phyloP scores from a whole-genome alignment of 2,797 vertebrate species.

The Artibeus lituratus region DNA sequence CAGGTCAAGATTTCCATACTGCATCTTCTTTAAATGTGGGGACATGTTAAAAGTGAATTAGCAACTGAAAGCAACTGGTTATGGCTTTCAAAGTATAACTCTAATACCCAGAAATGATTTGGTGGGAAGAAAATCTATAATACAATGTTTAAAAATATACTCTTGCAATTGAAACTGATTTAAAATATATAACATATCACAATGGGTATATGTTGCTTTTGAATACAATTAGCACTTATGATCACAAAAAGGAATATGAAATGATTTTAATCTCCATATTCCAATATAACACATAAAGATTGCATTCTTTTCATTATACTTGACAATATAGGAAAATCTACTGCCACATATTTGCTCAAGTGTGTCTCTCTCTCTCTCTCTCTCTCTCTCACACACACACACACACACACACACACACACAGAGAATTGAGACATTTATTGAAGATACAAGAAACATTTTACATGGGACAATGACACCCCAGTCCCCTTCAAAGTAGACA shows the following conservation, averaged over 20 bases:
- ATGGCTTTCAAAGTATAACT: not conserved
- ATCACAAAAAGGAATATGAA: not conserved
- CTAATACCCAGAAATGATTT: not conserved
- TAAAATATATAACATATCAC: not conserved
- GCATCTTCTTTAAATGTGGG: not conserved
- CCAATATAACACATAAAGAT: not conserved
- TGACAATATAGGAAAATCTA: not conserved
- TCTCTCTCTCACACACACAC: too few relatives aligned
- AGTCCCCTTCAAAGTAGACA: too few relatives aligned
- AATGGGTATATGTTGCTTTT: not conserved
- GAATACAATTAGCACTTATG: not conserved
- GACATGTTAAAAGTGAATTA: not conserved
- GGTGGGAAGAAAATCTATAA: not conserved
- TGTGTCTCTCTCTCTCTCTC: not conserved
- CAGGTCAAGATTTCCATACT: not conserved
- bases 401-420: not conserved
- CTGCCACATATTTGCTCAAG: not conserved
- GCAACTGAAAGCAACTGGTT: not conserved
- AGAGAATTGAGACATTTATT: too few relatives aligned
- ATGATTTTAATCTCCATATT: not conserved
- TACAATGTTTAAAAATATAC: constrained; percentile 6
- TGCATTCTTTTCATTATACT: not conserved
- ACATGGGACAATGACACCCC: too few relatives aligned
- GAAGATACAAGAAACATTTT: too few relatives aligned
- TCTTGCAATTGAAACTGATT: not conserved